phyloP scores from a whole-genome alignment of 2,797 vertebrate genomes.

The Microcaecilia unicolor region DNA sequence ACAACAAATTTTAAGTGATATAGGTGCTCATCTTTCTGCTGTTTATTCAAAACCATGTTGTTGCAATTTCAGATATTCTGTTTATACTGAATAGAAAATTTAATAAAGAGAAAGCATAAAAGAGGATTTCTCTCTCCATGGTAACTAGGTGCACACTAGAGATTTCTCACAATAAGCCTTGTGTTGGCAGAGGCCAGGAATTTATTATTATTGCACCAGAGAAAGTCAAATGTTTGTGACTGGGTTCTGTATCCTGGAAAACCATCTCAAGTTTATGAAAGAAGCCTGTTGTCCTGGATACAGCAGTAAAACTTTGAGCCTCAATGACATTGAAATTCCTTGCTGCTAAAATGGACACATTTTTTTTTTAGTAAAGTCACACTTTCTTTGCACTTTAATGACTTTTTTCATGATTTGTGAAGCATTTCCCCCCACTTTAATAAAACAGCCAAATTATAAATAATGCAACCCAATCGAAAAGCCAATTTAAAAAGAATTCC shows the following conservation, averaged over 20 bases:
- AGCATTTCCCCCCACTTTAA: too few species aligned
- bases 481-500: too few species aligned
- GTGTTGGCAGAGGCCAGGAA: conserved; percentile 33
- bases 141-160: conserved; percentile 19
- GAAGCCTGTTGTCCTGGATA: conserved; percentile 43
- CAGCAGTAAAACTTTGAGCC: conserved; percentile 41
- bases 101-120: too few species aligned
- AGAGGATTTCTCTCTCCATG: not conserved
- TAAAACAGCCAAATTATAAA: too few species aligned
- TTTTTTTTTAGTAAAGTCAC: too few species aligned
- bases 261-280: conserved; percentile 41
- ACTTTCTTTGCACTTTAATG: too few species aligned
- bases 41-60: not conserved
- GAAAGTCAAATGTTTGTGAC: conserved; percentile 49
- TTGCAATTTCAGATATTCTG: too few species aligned
- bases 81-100: not conserved
- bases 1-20: too few species aligned
- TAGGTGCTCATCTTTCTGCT: too few species aligned
- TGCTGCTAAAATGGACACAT: conserved; percentile 42
- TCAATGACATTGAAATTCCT: conserved; percentile 49
- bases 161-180: conserved; percentile 28
- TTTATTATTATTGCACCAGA: conserved; percentile 39
- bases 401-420: too few species aligned
- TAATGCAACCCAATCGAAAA: too few species aligned
- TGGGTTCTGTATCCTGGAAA: conserved; percentile 40